Evolutionary conservation across 1,140 invertebrate genomes (phyloP).

Genomic region (Drosophila sulfurigaster): DNA sequence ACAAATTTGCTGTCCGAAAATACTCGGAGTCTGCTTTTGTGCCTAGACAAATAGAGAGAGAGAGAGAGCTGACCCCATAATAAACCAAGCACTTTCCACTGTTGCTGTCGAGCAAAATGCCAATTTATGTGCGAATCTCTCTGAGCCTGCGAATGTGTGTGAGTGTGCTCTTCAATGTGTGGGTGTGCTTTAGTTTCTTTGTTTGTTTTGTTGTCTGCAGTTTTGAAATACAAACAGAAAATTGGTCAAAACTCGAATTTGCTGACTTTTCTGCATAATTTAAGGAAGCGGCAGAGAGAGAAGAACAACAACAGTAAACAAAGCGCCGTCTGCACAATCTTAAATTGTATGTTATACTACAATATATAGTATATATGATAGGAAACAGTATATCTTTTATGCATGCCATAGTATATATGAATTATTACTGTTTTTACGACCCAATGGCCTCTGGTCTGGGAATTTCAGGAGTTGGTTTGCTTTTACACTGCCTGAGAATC

Average conservation of each 20-base stretch:
- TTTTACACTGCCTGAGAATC: slow-evolving; percentile 35
- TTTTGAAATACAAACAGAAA: slow-evolving; percentile 77
- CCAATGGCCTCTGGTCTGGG: slow-evolving; percentile 13
- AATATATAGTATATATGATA: slow-evolving; percentile 15
- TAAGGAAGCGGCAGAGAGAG: slow-evolving; percentile 31
- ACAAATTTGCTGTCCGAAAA: slow-evolving; percentile 14
- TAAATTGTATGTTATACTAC: slow-evolving; percentile 43
- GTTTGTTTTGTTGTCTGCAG: slow-evolving; percentile 51
- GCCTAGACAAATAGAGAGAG: slow-evolving; percentile 43
- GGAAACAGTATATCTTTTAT: slow-evolving; percentile 16
- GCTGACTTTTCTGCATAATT: slow-evolving; percentile 70
- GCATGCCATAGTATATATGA: slow-evolving; percentile 25
- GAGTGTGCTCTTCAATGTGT: neutral
- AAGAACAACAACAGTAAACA: slow-evolving; percentile 41
- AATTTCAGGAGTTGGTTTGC: neutral
- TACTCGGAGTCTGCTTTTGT: slow-evolving; percentile 28
- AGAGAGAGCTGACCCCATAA: slow-evolving; percentile 15
- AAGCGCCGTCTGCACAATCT: slow-evolving; percentile 48
- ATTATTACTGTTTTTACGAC: slow-evolving; percentile 58
- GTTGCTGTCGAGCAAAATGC: slow-evolving; percentile 39
- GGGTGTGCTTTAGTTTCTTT: slow-evolving; percentile 7
- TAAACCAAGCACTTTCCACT: slow-evolving; percentile 43
- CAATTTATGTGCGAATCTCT: slow-evolving; percentile 34
- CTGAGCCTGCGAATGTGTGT: neutral
- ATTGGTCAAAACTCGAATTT: slow-evolving; percentile 57